Evolutionary conservation across 2,797 vertebrate species (phyloP).

Genomic region (Rhynchonycteris naso): DNA sequence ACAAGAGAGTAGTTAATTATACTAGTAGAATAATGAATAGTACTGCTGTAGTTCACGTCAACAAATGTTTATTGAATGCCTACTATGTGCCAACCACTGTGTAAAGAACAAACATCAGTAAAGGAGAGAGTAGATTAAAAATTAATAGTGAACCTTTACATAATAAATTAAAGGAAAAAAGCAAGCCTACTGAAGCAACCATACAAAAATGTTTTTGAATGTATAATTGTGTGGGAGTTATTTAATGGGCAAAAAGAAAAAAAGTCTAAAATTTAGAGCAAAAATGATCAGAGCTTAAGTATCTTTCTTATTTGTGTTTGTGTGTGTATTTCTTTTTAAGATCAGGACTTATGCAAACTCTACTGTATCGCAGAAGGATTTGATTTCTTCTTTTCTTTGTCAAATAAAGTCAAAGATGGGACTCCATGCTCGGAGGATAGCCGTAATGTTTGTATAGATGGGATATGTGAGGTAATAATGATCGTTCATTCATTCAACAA

Average conservation of each 20-base stretch:
- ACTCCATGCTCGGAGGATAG: constrained; percentile 92
- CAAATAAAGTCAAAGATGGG: constrained; percentile 95
- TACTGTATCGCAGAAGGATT: constrained; percentile 96
- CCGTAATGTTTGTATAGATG: constrained; percentile 92
- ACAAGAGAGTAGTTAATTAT: background rate
- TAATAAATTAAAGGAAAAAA: background rate
- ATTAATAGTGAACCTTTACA: background rate
- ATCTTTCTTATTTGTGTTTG: constrained; percentile 77
- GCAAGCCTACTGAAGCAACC: background rate
- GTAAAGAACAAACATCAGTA: background rate
- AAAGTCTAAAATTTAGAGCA: constrained; percentile 69
- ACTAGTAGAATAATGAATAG: background rate
- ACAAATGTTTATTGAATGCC: constrained; percentile 72
- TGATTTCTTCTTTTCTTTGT: constrained; percentile 96
- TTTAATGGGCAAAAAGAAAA: constrained; percentile 53
- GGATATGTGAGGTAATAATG: constrained; percentile 93
- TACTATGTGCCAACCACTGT: constrained; percentile 63
- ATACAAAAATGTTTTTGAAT: constrained; percentile 44
- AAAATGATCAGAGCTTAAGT: constrained; percentile 69
- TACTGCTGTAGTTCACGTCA: background rate
- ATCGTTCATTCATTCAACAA: constrained; percentile 71
- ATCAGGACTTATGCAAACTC: constrained; percentile 94
- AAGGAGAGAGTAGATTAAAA: background rate
- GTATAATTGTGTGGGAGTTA: constrained; percentile 60
- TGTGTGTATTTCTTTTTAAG: constrained; percentile 86